Evolutionary conservation across 2,797 vertebrate species (phyloP), one percentile per base, ranked within the genome.

Genomic region (Pantherophis alleghaniensis): DNA sequence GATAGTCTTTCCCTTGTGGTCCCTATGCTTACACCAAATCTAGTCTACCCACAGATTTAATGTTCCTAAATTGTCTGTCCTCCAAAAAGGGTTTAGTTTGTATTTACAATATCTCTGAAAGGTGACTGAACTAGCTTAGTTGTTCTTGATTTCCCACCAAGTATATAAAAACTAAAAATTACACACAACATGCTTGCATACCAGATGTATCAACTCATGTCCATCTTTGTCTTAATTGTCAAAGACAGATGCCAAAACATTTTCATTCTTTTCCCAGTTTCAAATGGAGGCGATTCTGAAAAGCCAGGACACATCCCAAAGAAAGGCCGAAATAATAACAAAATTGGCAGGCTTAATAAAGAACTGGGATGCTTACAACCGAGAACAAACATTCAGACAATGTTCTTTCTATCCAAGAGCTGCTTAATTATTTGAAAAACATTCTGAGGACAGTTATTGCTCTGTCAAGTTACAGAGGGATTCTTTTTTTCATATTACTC

Each of bases 371-470:
- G 79, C 5, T 79, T 7, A 87, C 28, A 32, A 60, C 20, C 87
- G 83, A 86, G 83, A 66, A n/a, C 37, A 69, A 51, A 86, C 16
- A 61, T 28, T 32, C 42, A 53, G 18, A 32, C 90, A 88, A 47
- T 61, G 57, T 18, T 88, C 47, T 79, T 88, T 91, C 86, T 90
- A 55, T 57, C 90, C 88, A 69, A 91, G 56, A 93, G n/a, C 56
- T 53, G 83, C 79, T 93, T 91, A 93, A 91, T 93, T 93, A 83
- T 47, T 88, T n/a, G 42, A 91, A 61, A 69, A 89, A 42, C 56
- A 37, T 10, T 56, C 32, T 83, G 79, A 61, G 22, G 61, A 89
- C 56, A 53, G 42, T 88, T 26, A 53, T 83, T 59, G n/a, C 16
- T 18, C 14, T 93, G 47, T 86, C 56, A 93, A 60, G 26, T n/a